phyloP scores from a whole-genome alignment of 1,140 invertebrate species.

The Atta texana region DNA sequence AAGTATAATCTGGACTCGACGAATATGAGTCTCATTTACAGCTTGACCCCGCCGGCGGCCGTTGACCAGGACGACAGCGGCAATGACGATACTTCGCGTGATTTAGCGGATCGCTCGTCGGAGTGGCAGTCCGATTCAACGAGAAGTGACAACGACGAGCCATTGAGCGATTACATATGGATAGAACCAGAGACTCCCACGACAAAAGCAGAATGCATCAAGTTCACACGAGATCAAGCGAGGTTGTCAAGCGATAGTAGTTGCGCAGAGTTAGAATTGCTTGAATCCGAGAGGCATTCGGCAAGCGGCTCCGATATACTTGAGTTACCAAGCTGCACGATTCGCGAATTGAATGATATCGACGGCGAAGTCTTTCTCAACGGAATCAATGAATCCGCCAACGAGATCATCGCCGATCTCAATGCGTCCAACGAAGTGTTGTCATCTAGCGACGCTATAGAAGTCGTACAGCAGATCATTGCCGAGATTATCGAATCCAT shows the following conservation, averaged over 20 bases:
- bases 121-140: constrained; percentile 31
- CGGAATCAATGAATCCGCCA: constrained; percentile 79
- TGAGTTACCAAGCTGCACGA: constrained; percentile 74
- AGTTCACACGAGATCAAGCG: neutral
- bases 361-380: constrained; percentile 78
- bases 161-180: constrained; percentile 42
- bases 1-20: constrained; percentile 81
- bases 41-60: constrained; percentile 76
- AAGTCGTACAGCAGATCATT: neutral
- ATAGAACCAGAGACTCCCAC: constrained; percentile 14
- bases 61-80: constrained; percentile 25
- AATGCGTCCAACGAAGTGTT: constrained; percentile 54
- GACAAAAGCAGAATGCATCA: neutral
- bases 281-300: constrained; percentile 23
- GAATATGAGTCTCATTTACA: constrained; percentile 82
- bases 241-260: neutral
- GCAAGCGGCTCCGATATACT: constrained; percentile 77
- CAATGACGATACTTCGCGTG: neutral
- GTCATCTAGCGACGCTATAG: neutral
- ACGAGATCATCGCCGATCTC: constrained; percentile 82
- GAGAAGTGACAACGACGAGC: neutral
- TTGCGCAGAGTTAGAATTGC: neutral
- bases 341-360: constrained; percentile 73
- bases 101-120: constrained; percentile 34
- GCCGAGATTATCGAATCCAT: constrained; percentile 42